Base-by-base conservation (phyloP, 2,888 invertebrate species). In the Alentia gelatinosa region DNA sequence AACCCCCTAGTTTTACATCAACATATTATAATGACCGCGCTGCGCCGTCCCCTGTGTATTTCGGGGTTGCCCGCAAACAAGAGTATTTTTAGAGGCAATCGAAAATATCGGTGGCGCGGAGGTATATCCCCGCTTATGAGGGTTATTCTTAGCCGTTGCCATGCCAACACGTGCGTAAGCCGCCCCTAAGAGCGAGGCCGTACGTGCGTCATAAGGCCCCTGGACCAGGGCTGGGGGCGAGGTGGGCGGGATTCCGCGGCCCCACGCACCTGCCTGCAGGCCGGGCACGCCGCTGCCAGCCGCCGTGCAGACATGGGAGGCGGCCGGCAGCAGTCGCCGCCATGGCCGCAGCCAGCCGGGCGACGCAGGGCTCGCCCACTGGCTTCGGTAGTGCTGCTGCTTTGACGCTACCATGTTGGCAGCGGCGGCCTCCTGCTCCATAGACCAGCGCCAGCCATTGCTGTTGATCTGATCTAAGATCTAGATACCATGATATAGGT, bases 161-260 rank as follows among this genome's bases (percentile, higher is more conserved):
- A 86, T 86, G 86, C 4, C 9, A 50, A 86, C 86, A 86, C 33
- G 23, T 86, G 47, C 86, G 86, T 86, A 86, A 30, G 86, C 19
- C 12, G 86, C 1, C 39, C 37, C 86, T 47, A 47, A 86, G 47
- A 86, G 42, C 23, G 50, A 47, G 50, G 47, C 86, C 12, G 47
- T 86, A 5, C 86, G 86, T 86, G 86, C 86, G 86, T 86, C 86
- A 86, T 86, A 47, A 33, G 86, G 86, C n/a, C 86, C 86, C 86
- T 86, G 86, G 86, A 86, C 23, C 42, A 26, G 50, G 50, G 42
- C 15, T 26, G 42, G 42, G 30, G 40, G 86, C 86, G 47, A 47
- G 47, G 86, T 79, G 79, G 79, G 15, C 35, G 79, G 79, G 37
- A 79, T 79, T 15, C 79, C 79, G 79, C 37, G 79, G 23, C 9